Conservation (phyloP, 2,113 vertebrate species). For the Melierax canorus region DNA sequence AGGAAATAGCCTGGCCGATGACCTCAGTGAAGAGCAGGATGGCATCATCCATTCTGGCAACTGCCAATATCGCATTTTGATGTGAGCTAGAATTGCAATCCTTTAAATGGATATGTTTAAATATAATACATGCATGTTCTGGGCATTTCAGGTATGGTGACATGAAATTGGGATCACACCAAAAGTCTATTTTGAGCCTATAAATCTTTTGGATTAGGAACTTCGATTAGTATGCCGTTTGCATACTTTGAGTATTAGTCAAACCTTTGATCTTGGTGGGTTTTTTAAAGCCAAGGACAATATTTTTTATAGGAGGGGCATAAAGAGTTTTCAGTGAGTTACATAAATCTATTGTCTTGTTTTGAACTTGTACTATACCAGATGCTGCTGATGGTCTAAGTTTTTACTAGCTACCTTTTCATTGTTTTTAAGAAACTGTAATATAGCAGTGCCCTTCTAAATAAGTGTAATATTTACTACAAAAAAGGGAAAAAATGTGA, state of each 20-base stretch:
- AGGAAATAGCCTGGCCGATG: neutral
- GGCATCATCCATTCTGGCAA: neutral
- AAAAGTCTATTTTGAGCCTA: neutral
- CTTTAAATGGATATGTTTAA: neutral
- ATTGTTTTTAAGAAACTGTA: constrained; percentile 48
- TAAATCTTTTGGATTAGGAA: neutral
- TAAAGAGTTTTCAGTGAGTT: neutral
- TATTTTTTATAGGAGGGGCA: constrained; percentile 48
- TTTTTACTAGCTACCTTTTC: constrained; percentile 49
- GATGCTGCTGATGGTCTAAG: neutral
- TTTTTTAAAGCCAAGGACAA: constrained; percentile 38
- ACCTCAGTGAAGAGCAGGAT: neutral
- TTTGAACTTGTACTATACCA: constrained; percentile 15
- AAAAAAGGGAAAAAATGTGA: neutral
- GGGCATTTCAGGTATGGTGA: neutral
- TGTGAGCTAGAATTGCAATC: neutral
- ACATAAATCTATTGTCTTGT: neutral
- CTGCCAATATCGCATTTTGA: neutral
- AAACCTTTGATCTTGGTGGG: neutral
- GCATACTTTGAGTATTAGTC: neutral
- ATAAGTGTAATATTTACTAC: neutral
- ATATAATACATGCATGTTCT: neutral
- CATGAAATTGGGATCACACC: neutral
- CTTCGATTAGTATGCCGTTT: neutral
- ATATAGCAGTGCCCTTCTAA: neutral